Evolutionary conservation across 2,113 vertebrate genomes (phyloP).

Genomic region (Harpagus bidentatus): DNA sequence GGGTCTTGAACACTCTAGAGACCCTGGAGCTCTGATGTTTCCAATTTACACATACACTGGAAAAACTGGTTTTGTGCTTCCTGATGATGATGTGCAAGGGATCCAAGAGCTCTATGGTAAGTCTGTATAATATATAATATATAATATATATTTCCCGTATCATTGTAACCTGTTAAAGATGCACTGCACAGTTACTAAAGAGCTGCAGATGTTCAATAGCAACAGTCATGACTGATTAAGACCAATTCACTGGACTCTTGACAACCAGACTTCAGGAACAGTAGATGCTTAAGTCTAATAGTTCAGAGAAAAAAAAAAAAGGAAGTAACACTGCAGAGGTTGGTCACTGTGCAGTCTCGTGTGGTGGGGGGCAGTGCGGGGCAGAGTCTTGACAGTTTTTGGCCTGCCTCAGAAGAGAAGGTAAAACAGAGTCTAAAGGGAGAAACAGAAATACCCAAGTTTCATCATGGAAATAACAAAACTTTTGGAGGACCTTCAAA

Average conservation of each 20-base stretch:
- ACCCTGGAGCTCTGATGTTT: conserved; percentile 92
- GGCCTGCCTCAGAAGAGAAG: neutral
- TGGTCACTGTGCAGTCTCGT: neutral
- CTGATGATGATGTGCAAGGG: conserved; percentile 89
- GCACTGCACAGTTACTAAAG: neutral
- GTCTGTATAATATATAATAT: neutral
- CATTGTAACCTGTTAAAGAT: neutral
- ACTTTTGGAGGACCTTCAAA: neutral
- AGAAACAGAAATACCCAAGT: neutral
- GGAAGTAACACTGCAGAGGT: neutral
- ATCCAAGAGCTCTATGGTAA: conserved; percentile 94
- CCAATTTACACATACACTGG: conserved; percentile 86
- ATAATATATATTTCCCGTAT: neutral
- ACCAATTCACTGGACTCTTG: neutral
- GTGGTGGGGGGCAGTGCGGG: accelerated
- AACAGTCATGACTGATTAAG: neutral
- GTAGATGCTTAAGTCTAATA: neutral
- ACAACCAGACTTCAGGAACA: neutral
- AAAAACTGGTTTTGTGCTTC: conserved; percentile 77
- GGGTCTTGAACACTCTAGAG: conserved; percentile 88
- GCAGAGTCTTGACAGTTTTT: neutral
- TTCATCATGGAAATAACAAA: neutral
- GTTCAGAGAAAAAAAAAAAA: neutral
- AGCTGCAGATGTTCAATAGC: neutral
- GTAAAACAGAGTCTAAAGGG: neutral